Percentiles rank a stretch among this genome's conserved stretches.
Conservation (phyloP, 1,140 invertebrate species). For the Drosophila ohnishii region DNA sequence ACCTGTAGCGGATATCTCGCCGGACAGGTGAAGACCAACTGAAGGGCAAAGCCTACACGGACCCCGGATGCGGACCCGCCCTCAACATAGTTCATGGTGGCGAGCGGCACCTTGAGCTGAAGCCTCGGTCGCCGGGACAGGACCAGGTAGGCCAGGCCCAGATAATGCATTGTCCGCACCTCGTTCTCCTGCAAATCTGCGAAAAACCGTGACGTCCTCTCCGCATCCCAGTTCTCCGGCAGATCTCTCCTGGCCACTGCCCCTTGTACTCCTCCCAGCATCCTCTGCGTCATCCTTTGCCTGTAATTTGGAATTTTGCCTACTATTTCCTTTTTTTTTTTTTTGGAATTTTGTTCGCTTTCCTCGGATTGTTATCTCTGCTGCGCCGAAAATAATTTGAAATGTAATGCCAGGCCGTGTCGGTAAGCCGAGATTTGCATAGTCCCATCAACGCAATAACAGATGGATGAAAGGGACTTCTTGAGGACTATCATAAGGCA, state of each 20-base stretch:
- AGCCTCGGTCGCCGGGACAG: constrained; percentile 41
- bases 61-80: constrained; percentile 16
- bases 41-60: constrained; percentile 43
- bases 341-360: constrained; percentile 17
- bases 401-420: constrained; percentile 42
- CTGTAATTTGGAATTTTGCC: constrained; percentile 36
- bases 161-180: constrained; percentile 61
- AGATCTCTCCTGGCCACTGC: not conserved
- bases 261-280: not conserved
- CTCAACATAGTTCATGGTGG: constrained; percentile 53
- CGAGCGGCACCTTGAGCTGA: constrained; percentile 52
- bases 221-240: not conserved
- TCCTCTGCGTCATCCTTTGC: constrained; percentile 30
- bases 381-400: constrained; percentile 51
- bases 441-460: constrained; percentile 43
- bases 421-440: constrained; percentile 50
- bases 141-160: constrained; percentile 62
- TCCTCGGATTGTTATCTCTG: not conserved
- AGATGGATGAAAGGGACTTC: constrained; percentile 18
- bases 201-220: constrained; percentile 14
- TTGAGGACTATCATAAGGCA: constrained; percentile 17
- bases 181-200: constrained; percentile 59
- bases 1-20: constrained; percentile 47
- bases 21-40: constrained; percentile 61
- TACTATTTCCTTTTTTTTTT: not conserved